These are phyloP conservation scores for Hycleus cichorii DNA, from an alignment of 1,140 invertebrate genomes.

Conservation along the genomic window DNA sequence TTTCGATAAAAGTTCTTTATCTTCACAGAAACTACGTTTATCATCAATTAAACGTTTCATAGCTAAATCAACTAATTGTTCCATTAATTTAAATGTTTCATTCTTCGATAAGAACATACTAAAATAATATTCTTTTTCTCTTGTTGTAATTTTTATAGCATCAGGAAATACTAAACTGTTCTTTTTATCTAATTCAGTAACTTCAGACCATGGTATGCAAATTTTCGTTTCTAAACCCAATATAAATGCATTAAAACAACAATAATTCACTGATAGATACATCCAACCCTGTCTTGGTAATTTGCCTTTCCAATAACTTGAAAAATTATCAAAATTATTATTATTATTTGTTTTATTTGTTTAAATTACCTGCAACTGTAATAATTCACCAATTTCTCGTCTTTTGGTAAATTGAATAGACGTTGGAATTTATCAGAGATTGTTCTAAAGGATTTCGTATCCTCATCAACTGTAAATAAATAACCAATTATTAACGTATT, in stretches of 20 bases:
- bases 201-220: slow-evolving; percentile 76
- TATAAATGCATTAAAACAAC: slow-evolving; percentile 94
- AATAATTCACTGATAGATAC: slow-evolving; percentile 90
- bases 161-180: slow-evolving; percentile 78
- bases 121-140: slow-evolving; percentile 78
- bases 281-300: slow-evolving; percentile 92
- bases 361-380: slow-evolving; percentile 79
- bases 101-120: slow-evolving; percentile 82
- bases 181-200: slow-evolving; percentile 64
- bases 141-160: slow-evolving; percentile 75
- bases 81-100: slow-evolving; percentile 87
- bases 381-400: slow-evolving; percentile 93
- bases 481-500: too few relatives aligned
- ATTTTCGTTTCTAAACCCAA: slow-evolving; percentile 85
- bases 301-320: slow-evolving; percentile 86
- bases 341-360: not conserved
- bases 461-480: slow-evolving; percentile 59
- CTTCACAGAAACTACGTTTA: slow-evolving; percentile 75
- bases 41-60: slow-evolving; percentile 93
- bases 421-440: slow-evolving; percentile 80
- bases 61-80: slow-evolving; percentile 92
- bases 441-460: slow-evolving; percentile 72
- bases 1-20: slow-evolving; percentile 73
- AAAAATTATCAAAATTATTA: slow-evolving; percentile 30
- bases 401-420: slow-evolving; percentile 82